Evolutionary conservation across 2,113 vertebrate species (phyloP), one percentile per base, ranked within the genome.

Genomic region (Pelecanoides urinatrix): DNA sequence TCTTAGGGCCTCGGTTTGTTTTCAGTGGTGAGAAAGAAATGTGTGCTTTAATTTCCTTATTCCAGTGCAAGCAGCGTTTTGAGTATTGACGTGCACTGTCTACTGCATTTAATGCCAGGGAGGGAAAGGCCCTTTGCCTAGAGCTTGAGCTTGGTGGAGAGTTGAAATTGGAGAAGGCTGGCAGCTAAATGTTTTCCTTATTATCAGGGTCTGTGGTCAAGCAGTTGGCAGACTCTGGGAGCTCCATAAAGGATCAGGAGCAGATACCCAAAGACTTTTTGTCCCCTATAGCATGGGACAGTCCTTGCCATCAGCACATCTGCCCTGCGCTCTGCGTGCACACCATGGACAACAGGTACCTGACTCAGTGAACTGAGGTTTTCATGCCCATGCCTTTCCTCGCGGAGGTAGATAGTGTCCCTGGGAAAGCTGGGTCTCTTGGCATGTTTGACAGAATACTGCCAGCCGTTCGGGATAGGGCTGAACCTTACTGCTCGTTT

Each of bases 301-400:
- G 63, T 56, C 58, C 44, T 67, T 74, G 83, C 61, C 55, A 44
- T 56, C 50, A 38, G 61, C 56, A 29, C 4, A 8, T 34, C 45
- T 34, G 56, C 38, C 2, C 21, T 30, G 44, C 1, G 1, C 27
- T 59, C 36, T 27, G 18, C 2, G 1, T 40, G 32, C 11, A 13
- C 38, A 8, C 18, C 25, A 1, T 1, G 7, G 42, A 7, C 19
- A 2, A 13, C 62, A 63, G n/a, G 23, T 14, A 19, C 42, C 56
- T 23, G 32, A 5, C 29, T n/a, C 0, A 0, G 19, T n/a, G 44
- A 55, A 22, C 13, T 10, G 27, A 77, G 23, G 23, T 29, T 86
- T 84, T 83, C 8, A 2, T 58, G 38, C 7, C n/a, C 2, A 0
- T 34, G 61, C 56, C 34, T 78, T 88, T 62, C 52, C 75, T 8